Percentiles rank a stretch among this genome's conserved stretches.
Evolutionary conservation across 2,797 vertebrate species (phyloP).

Genomic region (Coluber constrictor): DNA sequence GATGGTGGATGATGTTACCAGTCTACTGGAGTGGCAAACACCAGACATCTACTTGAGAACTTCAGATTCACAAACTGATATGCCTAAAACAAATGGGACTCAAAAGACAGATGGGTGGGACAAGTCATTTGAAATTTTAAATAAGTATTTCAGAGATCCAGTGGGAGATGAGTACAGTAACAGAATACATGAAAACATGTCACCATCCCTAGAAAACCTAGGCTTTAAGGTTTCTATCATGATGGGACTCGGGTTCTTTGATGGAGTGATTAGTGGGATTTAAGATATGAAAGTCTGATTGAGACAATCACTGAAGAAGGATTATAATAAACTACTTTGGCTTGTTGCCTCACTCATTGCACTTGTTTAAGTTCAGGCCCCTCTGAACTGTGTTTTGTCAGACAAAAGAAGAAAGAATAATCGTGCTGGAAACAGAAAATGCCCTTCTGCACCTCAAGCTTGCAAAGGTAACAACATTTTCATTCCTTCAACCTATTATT

Average conservation of each 20-base stretch:
- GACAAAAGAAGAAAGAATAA: conserved; percentile 84
- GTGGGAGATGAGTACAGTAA: background rate
- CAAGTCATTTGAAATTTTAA: background rate
- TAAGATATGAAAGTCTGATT: background rate
- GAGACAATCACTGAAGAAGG: background rate
- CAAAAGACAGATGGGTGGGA: background rate
- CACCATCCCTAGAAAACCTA: background rate
- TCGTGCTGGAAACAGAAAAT: conserved; percentile 84
- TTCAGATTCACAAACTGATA: background rate
- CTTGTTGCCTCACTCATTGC: background rate
- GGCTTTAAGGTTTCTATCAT: background rate
- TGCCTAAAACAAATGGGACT: background rate
- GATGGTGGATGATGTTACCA: background rate
- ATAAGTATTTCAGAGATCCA: background rate
- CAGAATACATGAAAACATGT: background rate
- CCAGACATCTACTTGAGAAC: background rate
- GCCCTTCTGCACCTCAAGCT: conserved; percentile 81
- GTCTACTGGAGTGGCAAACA: background rate
- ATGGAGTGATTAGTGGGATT: background rate
- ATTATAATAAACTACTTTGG: background rate
- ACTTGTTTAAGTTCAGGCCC: background rate
- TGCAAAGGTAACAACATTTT: conserved; percentile 73
- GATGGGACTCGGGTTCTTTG: background rate
- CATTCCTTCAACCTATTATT: background rate
- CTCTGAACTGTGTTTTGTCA: conserved; percentile 50